These are phyloP conservation scores for Xyrichtys novacula DNA, from an alignment of 2,797 vertebrate genomes.

Conservation along the genomic window DNA sequence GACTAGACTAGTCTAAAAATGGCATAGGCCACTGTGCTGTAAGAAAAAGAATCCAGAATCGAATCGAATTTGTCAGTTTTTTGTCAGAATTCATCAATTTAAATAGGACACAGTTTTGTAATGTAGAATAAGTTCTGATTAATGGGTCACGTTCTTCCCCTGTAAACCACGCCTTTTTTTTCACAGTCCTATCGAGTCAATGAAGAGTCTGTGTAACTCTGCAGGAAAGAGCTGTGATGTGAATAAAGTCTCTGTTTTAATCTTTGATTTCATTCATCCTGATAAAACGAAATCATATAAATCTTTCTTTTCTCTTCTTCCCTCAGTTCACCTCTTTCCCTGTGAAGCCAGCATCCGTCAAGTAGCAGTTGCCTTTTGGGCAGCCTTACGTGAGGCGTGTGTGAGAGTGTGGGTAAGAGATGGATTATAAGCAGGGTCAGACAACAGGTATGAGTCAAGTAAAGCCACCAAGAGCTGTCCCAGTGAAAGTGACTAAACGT, in stretches of 20 bases:
- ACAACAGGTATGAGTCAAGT: constrained; percentile 38
- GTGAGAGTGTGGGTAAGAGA: not conserved
- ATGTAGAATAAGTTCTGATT: no score
- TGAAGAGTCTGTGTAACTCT: no score
- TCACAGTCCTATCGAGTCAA: no score
- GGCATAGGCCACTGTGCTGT: no score
- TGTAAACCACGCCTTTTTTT: no score
- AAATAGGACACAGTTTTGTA: no score
- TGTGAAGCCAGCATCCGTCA: constrained; percentile 23
- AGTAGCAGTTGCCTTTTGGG: constrained; percentile 13
- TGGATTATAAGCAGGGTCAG: constrained; percentile 38
- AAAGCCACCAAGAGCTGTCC: constrained; percentile 31
- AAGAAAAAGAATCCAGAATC: no score
- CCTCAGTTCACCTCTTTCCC: not conserved
- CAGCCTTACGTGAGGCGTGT: not conserved
- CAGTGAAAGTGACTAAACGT: constrained; percentile 42
- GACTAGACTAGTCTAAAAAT: no score
- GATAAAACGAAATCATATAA: no score
- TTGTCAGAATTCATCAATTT: no score
- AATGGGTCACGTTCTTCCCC: no score
- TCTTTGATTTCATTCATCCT: not conserved
- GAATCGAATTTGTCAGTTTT: no score
- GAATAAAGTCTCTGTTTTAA: not conserved
- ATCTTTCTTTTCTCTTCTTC: not conserved
- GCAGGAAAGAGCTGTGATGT: not conserved